phyloP scores from a whole-genome alignment of 2,888 invertebrate genomes.

The Penaeus monodon region DNA sequence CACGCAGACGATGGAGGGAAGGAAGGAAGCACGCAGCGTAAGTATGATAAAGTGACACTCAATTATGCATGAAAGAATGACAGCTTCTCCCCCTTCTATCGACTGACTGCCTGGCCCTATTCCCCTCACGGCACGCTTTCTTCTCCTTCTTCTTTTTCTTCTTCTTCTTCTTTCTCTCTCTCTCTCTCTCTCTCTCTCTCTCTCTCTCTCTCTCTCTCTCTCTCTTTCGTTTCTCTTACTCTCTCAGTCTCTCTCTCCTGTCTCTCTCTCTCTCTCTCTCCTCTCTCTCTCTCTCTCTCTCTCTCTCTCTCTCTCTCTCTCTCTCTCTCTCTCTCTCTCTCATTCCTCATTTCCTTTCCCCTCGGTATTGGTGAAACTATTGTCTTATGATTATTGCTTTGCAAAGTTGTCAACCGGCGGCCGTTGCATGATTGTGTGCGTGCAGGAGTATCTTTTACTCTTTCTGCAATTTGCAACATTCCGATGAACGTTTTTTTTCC shows the following conservation, averaged over 20 bases:
- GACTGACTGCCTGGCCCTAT: constrained; percentile 9
- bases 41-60: constrained; percentile 31
- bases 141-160: no score
- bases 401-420: no score
- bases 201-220: background rate
- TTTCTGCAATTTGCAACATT: no score
- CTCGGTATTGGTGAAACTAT: background rate
- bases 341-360: background rate
- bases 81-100: constrained; percentile 11
- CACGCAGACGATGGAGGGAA: background rate
- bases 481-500: no score
- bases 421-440: no score
- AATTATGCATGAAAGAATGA: constrained; percentile 35
- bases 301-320: no score
- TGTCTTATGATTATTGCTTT: no score
- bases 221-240: no score
- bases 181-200: background rate
- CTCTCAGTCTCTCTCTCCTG: no score
- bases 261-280: background rate
- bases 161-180: no score
- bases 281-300: background rate
- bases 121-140: no score
- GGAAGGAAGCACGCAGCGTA: background rate
- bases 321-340: background rate
- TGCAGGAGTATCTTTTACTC: no score